These are phyloP conservation scores for Semaprochilodus insignis DNA, from an alignment of 2,797 vertebrate species.

Conservation along the genomic window DNA sequence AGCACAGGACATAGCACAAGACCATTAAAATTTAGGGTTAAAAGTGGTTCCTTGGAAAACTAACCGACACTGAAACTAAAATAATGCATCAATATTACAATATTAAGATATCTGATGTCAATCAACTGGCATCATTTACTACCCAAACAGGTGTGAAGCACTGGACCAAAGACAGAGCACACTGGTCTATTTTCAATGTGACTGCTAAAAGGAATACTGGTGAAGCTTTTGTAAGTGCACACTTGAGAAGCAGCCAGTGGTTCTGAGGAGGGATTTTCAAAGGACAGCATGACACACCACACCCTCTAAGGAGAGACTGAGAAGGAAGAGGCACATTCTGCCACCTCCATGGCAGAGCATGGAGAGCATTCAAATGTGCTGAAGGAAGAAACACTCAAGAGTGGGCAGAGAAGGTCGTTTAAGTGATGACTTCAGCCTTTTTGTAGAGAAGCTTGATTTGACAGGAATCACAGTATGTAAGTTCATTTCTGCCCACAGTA, in stretches of 20 bases:
- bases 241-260: conserved; percentile 47
- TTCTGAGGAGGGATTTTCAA: conserved; percentile 69
- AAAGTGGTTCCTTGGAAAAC: not conserved
- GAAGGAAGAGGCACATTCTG: conserved; percentile 61
- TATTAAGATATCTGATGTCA: conserved; percentile 25
- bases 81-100: not conserved
- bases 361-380: conserved; percentile 61
- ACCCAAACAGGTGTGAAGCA: not conserved
- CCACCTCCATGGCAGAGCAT: conserved; percentile 55
- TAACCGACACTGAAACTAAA: not conserved
- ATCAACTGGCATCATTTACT: conserved; percentile 15
- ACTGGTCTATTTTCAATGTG: conserved; percentile 2
- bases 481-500: not conserved
- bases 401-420: conserved; percentile 58
- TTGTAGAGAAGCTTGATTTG: conserved; percentile 14
- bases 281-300: conserved; percentile 99
- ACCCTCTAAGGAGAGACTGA: conserved; percentile 81
- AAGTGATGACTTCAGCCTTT: conserved; percentile 70
- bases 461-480: not conserved
- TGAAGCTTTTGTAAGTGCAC: conserved; percentile 71
- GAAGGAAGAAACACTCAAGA: conserved; percentile 60
- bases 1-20: conserved; percentile 41
- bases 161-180: conserved; percentile 14
- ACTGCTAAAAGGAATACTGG: conserved; percentile 26
- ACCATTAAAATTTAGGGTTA: not conserved